These are phyloP conservation scores for Parapsyche elsis DNA, from an alignment of 1,140 invertebrate species.

Conservation along the genomic window DNA sequence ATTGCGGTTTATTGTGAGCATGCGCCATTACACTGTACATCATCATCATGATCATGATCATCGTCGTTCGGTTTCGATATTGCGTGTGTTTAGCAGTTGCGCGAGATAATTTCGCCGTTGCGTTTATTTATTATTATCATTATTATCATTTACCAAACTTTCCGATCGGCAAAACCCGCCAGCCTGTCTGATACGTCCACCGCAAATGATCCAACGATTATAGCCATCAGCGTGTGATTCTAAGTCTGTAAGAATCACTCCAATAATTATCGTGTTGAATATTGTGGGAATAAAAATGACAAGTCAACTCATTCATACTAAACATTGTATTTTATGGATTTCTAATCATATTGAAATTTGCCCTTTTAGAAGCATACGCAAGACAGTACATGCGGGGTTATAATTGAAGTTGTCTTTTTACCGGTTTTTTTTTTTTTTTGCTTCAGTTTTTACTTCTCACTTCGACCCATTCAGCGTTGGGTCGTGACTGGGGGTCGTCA, in stretches of 20 bases:
- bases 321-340: too few species aligned
- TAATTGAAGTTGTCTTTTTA: neutral
- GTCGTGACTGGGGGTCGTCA: conserved; percentile 40
- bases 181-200: neutral
- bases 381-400: too few species aligned
- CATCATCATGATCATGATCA: neutral
- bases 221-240: neutral
- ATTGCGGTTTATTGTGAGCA: conserved; percentile 30
- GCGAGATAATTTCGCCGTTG: neutral
- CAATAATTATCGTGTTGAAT: too few species aligned
- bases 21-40: neutral
- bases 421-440: neutral
- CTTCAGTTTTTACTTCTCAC: conserved; percentile 1
- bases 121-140: conserved; percentile 6
- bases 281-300: too few species aligned
- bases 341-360: too few species aligned
- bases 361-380: too few species aligned
- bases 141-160: conserved; percentile 20
- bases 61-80: neutral
- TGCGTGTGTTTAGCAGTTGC: conserved; percentile 17
- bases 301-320: too few species aligned
- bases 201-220: conserved; percentile 17
- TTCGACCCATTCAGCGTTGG: conserved; percentile 6
- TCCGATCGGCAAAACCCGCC: neutral
- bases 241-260: too few species aligned